Evolutionary conservation across 2,888 invertebrate species (phyloP), one percentile per base, ranked within the genome.

Genomic region (Rhodophaea formosa): DNA sequence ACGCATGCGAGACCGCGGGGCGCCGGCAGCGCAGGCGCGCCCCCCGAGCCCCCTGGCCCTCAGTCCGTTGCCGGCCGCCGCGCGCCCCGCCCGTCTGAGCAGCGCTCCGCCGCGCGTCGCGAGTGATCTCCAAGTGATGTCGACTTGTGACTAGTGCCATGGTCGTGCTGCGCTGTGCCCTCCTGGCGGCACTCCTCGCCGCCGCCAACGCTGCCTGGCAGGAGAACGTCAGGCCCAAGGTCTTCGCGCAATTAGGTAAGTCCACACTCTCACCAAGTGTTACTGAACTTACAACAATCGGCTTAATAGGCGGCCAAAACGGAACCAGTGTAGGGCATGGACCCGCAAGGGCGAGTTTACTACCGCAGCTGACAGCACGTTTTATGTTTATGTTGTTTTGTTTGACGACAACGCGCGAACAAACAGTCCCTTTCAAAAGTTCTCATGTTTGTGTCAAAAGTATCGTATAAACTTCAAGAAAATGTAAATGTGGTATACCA

Each of bases 161-260:
- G 89, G 70, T 89, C 85, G 85, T 89, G 86, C 80, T 85, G 68
- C 89, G 88, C 78, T 88, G 87, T 86, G 85, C 84, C 79, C 79
- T 86, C 74, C 66, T 92, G 76, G 89, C 92, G 91, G 86, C 92
- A 82, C 80, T 92, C 87, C 82, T 89, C 88, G 88, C 91, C 90
- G 77, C 79, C 76, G 87, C 88, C 89, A 91, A 80, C 92, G 94
- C 80, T 63, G 95, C 96, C 78, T 97, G 97, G 97, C 97, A 97
- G 94, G 97, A 97, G 91, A 97, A 97, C 91, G 95, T 96, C 88
- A 93, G 96, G 92, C 97, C 97, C 80, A 97, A 97, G 94, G 96
- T 97, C 94, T 96, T 96, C 93, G 96, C 96, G 86, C 96, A 96
- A 94, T 93, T 96, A 94, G 97, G 97, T 97, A 89, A 95, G 96